Conservation (phyloP, 2,888 invertebrate species). For the Caenorhabditis angaria region DNA sequence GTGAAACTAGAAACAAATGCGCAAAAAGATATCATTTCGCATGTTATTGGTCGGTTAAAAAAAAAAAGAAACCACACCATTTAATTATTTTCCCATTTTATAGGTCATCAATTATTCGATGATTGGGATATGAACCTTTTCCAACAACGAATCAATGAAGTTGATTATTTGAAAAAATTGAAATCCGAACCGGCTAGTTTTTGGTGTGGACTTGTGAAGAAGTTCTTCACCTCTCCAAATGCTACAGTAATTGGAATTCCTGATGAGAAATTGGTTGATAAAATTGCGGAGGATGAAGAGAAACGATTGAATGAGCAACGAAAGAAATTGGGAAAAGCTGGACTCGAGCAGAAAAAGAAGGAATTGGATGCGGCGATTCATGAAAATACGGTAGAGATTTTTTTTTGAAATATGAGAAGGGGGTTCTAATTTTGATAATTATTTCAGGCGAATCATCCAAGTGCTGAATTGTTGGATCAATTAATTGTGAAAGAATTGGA, state of each 20-base stretch:
- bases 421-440: constrained; percentile 22
- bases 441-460: constrained; percentile 76
- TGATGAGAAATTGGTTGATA: constrained; percentile 78
- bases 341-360: constrained; percentile 79
- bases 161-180: constrained; percentile 74
- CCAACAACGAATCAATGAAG: constrained; percentile 52
- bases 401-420: background rate
- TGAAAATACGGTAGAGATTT: constrained; percentile 79
- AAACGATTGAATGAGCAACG: constrained; percentile 80
- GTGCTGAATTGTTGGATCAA: constrained; percentile 80
- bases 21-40: constrained; percentile 82
- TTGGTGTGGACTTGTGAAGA: constrained; percentile 80
- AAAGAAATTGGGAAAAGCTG: constrained; percentile 79
- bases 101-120: constrained; percentile 85
- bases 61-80: too few species aligned
- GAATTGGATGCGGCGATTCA: constrained; percentile 80
- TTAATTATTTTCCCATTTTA: too few species aligned
- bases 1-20: constrained; percentile 78
- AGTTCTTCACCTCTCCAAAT: constrained; percentile 54
- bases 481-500: constrained; percentile 83
- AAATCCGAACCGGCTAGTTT: constrained; percentile 78
- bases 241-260: constrained; percentile 76
- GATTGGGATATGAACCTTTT: constrained; percentile 72
- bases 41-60: constrained; percentile 83
- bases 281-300: constrained; percentile 78